phyloP scores from a whole-genome alignment of 2,888 invertebrate genomes.

The Agonopterix subpropinquella region DNA sequence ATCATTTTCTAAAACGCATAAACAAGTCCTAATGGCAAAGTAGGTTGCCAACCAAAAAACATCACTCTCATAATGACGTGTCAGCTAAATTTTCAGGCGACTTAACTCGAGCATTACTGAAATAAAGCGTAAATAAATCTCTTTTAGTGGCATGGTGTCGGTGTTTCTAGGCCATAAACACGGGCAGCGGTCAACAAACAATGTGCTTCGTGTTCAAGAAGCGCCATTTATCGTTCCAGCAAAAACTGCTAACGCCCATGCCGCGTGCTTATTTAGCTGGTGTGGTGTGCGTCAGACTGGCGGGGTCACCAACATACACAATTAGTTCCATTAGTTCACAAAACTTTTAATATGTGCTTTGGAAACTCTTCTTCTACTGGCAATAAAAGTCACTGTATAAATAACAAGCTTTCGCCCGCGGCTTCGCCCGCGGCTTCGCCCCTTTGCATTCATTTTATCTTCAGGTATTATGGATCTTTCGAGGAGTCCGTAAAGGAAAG shows the following conservation, averaged over 20 bases:
- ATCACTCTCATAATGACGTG: too few species aligned
- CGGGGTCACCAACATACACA: too few species aligned
- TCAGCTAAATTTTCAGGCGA: background rate
- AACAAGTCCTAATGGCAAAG: slow-evolving; percentile 2
- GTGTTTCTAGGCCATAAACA: slow-evolving; percentile 51
- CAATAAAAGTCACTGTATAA: too few species aligned
- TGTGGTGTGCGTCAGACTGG: background rate
- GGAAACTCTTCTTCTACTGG: too few species aligned
- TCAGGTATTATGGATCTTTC: too few species aligned
- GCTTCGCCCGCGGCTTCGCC: too few species aligned
- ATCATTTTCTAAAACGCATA: slow-evolving; percentile 12
- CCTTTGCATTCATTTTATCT: too few species aligned
- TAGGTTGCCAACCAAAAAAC: background rate
- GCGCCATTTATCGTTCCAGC: slow-evolving; percentile 47
- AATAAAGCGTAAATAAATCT: slow-evolving; percentile 46
- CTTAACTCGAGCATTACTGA: slow-evolving; percentile 13
- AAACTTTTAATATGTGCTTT: too few species aligned
- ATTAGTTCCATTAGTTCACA: too few species aligned
- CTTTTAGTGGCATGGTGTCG: slow-evolving; percentile 31
- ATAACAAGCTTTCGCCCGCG: too few species aligned
- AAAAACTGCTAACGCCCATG: slow-evolving; percentile 39
- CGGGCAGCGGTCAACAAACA: slow-evolving; percentile 51
- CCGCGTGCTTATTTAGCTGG: slow-evolving; percentile 24
- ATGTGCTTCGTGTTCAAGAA: slow-evolving; percentile 46
- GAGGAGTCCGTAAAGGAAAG: too few species aligned